These are phyloP conservation scores for Microctonus brassicae DNA, from an alignment of 2,888 invertebrate species.

Conservation along the genomic window DNA sequence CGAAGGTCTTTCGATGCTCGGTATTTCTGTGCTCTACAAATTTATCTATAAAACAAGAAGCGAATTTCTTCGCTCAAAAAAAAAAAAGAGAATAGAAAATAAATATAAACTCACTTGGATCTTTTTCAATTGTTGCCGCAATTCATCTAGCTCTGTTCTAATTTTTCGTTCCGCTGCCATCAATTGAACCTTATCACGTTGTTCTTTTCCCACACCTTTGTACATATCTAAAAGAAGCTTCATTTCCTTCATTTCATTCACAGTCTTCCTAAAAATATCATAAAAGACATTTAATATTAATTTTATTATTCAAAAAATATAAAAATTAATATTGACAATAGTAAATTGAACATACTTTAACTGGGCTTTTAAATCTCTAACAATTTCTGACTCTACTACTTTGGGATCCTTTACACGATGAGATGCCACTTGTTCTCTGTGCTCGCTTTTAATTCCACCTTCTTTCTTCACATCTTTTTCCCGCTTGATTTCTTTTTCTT, in stretches of 20 bases:
- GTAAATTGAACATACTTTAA: conserved; percentile 84
- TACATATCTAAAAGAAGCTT: conserved; percentile 96
- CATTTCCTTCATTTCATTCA: conserved; percentile 94
- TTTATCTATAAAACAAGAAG: conserved; percentile 18
- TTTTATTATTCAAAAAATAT: too few species aligned
- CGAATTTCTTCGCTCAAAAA: conserved; percentile 26
- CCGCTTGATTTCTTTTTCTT: conserved; percentile 75
- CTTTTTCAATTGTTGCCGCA: conserved; percentile 87
- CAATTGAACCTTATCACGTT: conserved; percentile 94
- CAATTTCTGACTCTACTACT: conserved; percentile 80
- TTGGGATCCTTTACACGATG: conserved; percentile 77
- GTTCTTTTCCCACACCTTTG: conserved; percentile 97
- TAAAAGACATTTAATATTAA: not conserved
- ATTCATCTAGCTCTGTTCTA: conserved; percentile 90
- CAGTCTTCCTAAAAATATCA: conserved; percentile 74
- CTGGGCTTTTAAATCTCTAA: conserved; percentile 90
- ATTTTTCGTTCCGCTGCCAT: conserved; percentile 96
- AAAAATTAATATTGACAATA: not conserved
- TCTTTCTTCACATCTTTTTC: conserved; percentile 75
- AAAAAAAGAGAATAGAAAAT: conserved; percentile 13
- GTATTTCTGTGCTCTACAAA: conserved; percentile 37
- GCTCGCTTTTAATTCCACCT: conserved; percentile 65
- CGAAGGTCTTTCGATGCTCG: conserved; percentile 45
- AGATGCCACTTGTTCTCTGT: conserved; percentile 71
- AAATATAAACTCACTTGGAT: conserved; percentile 74